phyloP scores from a whole-genome alignment of 2,113 vertebrate species.

The Festucalex cinctus region DNA sequence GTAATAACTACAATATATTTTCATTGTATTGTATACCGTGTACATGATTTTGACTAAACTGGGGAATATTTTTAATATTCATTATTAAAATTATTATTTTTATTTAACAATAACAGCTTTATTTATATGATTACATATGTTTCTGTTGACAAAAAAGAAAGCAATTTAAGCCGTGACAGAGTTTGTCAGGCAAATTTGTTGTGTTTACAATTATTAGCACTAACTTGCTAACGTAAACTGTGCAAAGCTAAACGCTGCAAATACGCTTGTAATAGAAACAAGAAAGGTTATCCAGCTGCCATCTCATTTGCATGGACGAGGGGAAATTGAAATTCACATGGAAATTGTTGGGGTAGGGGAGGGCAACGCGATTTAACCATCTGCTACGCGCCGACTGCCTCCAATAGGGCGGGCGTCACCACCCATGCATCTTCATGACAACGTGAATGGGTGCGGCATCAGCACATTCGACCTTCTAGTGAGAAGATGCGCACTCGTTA shows the following conservation, averaged over 20 bases:
- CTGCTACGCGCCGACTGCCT: slow-evolving; percentile 80
- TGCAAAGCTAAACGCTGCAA: slow-evolving; percentile 50
- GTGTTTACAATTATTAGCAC: neutral
- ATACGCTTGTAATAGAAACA: slow-evolving; percentile 54
- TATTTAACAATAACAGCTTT: too few species aligned
- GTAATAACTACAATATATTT: too few species aligned
- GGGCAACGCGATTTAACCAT: slow-evolving; percentile 84
- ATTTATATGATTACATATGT: too few species aligned
- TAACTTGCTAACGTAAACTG: neutral
- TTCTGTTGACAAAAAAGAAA: too few species aligned
- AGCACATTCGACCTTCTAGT: slow-evolving; percentile 24
- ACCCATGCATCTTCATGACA: slow-evolving; percentile 80
- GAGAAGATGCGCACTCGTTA: slow-evolving; percentile 13
- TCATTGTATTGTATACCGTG: too few species aligned
- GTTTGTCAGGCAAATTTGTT: too few species aligned
- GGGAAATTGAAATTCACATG: slow-evolving; percentile 83
- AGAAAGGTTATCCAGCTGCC: slow-evolving; percentile 62
- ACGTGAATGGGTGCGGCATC: slow-evolving; percentile 57
- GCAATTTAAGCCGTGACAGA: too few species aligned
- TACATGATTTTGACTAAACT: too few species aligned
- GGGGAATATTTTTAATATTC: too few species aligned
- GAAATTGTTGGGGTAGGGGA: slow-evolving; percentile 66
- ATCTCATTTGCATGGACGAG: slow-evolving; percentile 81
- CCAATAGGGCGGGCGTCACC: slow-evolving; percentile 74
- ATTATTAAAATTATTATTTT: too few species aligned